phyloP scores from a whole-genome alignment of 2,113 vertebrate genomes.

The Cinclus cinclus region DNA sequence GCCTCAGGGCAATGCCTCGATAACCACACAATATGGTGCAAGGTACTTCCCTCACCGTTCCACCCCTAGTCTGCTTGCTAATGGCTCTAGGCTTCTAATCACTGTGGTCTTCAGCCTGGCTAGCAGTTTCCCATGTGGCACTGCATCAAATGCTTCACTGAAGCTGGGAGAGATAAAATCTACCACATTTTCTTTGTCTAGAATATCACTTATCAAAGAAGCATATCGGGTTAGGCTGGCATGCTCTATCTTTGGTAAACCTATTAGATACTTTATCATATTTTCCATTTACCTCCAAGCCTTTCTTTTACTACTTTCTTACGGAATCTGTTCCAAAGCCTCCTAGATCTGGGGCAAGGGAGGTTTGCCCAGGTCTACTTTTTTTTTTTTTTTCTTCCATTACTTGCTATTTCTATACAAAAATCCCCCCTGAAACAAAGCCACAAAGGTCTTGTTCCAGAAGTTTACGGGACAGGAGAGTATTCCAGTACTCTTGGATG shows the following conservation, averaged over 20 bases:
- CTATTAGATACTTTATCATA: conserved; percentile 39
- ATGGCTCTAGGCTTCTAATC: neutral
- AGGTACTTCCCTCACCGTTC: neutral
- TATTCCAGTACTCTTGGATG: neutral
- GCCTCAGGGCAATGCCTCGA: neutral
- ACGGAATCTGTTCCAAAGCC: conserved; percentile 1
- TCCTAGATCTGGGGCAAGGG: accelerated
- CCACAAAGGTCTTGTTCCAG: neutral
- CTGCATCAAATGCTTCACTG: conserved; percentile 48
- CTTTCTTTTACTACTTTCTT: conserved; percentile 28
- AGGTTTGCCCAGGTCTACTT: neutral
- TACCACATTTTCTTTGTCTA: conserved; percentile 51
- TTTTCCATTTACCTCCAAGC: conserved; percentile 56
- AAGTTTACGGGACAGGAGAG: neutral
- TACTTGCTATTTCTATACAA: neutral
- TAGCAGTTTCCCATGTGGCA: conserved; percentile 18
- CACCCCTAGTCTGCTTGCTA: neutral
- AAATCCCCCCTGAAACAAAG: neutral
- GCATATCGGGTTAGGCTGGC: conserved; percentile 61
- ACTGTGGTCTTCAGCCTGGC: neutral
- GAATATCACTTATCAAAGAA: conserved; percentile 59
- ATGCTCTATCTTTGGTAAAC: conserved; percentile 69
- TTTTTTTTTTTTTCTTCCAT: neutral
- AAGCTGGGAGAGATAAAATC: conserved; percentile 48
- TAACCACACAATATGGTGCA: neutral